Conservation (phyloP, 2,113 vertebrate genomes). For the Lagopus muta region DNA sequence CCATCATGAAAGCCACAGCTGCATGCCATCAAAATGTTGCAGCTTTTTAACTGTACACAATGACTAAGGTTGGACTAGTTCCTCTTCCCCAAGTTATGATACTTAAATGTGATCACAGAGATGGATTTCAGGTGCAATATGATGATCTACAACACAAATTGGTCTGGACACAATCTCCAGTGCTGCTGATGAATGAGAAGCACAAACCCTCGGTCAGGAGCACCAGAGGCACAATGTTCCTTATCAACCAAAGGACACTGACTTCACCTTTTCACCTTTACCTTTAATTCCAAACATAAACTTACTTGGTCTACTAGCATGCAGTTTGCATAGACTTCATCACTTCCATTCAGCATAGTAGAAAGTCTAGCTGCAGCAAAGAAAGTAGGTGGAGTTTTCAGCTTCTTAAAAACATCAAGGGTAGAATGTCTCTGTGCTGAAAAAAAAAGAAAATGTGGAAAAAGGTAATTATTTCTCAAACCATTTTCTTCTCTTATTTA, state of each 20-base stretch:
- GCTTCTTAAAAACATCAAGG: conserved; percentile 70
- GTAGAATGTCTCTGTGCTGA: conserved; percentile 76
- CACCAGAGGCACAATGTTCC: not conserved
- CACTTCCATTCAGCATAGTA: conserved; percentile 75
- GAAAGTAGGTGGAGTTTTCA: conserved; percentile 67
- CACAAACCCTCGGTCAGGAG: not conserved
- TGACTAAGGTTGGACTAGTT: not conserved
- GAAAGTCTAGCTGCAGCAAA: conserved; percentile 69
- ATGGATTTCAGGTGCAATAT: not conserved
- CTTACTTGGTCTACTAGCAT: conserved; percentile 88
- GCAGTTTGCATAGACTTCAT: conserved; percentile 85
- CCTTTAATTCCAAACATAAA: not conserved
- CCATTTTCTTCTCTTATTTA: not conserved
- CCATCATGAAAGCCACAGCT: not conserved
- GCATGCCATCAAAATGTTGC: not conserved
- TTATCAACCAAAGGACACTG: fast-evolving
- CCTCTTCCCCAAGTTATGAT: fast-evolving
- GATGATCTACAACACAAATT: not conserved
- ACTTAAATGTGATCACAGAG: not conserved
- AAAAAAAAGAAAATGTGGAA: conserved; percentile 41
- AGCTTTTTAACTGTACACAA: not conserved
- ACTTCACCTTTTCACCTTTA: not conserved
- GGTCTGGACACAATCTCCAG: not conserved
- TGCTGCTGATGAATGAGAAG: not conserved
- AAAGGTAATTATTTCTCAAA: not conserved